phyloP scores from a whole-genome alignment of 2,888 invertebrate genomes.

The Iphiclides podalirius region DNA sequence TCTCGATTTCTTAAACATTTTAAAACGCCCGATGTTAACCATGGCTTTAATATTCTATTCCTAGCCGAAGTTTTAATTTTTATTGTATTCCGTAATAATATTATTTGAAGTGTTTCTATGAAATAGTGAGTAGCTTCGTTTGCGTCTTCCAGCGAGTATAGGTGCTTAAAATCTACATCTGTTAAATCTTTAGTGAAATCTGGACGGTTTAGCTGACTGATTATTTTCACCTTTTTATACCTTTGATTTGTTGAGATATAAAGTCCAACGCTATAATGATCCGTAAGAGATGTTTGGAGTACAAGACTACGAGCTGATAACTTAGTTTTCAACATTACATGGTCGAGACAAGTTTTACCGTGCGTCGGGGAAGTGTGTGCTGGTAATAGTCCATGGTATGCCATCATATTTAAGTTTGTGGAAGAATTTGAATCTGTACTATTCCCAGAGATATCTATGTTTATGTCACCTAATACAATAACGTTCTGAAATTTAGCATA shows the following conservation, averaged over 20 bases:
- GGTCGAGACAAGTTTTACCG: not conserved
- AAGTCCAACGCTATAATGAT: not conserved
- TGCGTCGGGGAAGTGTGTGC: not conserved
- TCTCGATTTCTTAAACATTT: no score
- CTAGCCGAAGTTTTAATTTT: not conserved
- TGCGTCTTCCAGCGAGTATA: not conserved
- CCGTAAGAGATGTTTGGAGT: not conserved
- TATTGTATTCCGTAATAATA: not conserved
- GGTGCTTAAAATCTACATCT: not conserved
- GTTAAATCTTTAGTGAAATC: not conserved
- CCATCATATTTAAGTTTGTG: not conserved
- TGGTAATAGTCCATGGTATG: not conserved
- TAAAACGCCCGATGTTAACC: no score
- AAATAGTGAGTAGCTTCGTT: not conserved
- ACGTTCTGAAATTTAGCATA: not conserved
- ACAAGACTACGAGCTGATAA: not conserved
- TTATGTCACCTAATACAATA: slow-evolving; percentile 9
- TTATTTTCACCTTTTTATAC: not conserved
- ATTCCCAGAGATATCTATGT: slow-evolving; percentile 6
- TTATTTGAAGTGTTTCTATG: no score
- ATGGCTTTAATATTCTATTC: not conserved
- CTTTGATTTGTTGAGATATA: not conserved
- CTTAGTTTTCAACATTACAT: not conserved
- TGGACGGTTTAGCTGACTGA: not conserved
- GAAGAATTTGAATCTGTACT: not conserved